phyloP scores from a whole-genome alignment of 2,888 invertebrate genomes.

The Mesorhabditis belari region DNA sequence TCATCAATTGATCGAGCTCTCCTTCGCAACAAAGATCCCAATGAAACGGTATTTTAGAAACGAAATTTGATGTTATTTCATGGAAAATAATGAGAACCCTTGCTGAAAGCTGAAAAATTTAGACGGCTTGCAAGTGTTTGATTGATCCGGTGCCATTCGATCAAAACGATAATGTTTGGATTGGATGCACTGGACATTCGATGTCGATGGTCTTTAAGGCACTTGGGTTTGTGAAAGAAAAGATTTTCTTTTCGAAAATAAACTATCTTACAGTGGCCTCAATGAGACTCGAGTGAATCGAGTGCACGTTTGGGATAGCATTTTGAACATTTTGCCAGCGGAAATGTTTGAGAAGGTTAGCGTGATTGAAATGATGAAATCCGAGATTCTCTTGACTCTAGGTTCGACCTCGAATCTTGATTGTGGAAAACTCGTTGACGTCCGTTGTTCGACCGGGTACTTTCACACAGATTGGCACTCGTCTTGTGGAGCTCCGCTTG shows the following conservation, averaged over 20 bases:
- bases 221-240: background rate
- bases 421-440: slow-evolving; percentile 29
- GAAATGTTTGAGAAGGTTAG: slow-evolving; percentile 40
- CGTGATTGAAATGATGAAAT: background rate
- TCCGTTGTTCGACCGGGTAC: slow-evolving; percentile 28
- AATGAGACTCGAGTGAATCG: slow-evolving; percentile 33
- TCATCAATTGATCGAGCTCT: too few relatives aligned
- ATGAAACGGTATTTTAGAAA: too few relatives aligned
- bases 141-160: background rate
- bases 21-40: too few relatives aligned
- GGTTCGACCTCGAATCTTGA: slow-evolving; percentile 25
- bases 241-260: too few relatives aligned
- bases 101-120: too few relatives aligned
- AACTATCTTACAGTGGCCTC: slow-evolving; percentile 16
- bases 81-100: too few relatives aligned
- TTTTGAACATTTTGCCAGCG: slow-evolving; percentile 31
- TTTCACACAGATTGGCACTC: slow-evolving; percentile 19
- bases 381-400: slow-evolving; percentile 2
- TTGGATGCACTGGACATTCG: background rate
- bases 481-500: slow-evolving; percentile 27
- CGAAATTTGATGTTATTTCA: too few relatives aligned
- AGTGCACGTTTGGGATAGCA: slow-evolving; percentile 39
- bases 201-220: background rate
- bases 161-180: background rate
- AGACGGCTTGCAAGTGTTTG: background rate